A percentile compares a stretch with the other conserved stretches of the same genome.
Evolutionary conservation across 1,140 invertebrate species (phyloP).

Genomic region (Lepidotrigona ventralis): DNA sequence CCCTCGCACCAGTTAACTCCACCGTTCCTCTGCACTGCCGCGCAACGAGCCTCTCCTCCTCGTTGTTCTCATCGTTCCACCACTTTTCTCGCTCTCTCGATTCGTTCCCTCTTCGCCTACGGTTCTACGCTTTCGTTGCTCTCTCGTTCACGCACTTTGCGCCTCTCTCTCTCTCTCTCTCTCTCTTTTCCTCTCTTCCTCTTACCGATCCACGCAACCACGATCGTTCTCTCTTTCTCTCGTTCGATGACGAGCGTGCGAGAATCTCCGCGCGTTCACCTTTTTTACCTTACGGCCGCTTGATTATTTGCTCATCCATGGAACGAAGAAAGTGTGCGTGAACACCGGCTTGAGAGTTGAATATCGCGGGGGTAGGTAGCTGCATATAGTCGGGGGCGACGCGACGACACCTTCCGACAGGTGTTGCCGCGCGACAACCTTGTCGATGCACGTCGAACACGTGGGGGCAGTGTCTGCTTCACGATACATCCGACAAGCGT

Average conservation of each 20-base stretch:
- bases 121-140: background rate
- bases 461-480: background rate
- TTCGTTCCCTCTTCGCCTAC: background rate
- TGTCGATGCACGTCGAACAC: background rate
- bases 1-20: slow-evolving; percentile 15
- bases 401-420: slow-evolving; percentile 33
- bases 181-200: background rate
- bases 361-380: slow-evolving; percentile 3
- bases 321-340: slow-evolving; percentile 26
- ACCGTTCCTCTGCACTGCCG: background rate
- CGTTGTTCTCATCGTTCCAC: background rate
- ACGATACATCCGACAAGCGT: background rate
- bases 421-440: slow-evolving; percentile 8
- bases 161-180: background rate
- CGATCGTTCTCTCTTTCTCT: background rate
- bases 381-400: background rate
- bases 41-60: background rate
- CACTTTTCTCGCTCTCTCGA: background rate
- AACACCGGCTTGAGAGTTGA: background rate
- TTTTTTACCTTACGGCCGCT: slow-evolving; percentile 29
- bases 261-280: slow-evolving; percentile 3
- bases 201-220: background rate
- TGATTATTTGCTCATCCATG: slow-evolving; percentile 20
- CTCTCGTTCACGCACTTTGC: background rate
- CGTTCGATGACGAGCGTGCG: background rate